A percentile compares a stretch with the other conserved stretches of the same genome.
Conservation (phyloP, 1,140 invertebrate species). For the Zaprionus tsacasi region DNA sequence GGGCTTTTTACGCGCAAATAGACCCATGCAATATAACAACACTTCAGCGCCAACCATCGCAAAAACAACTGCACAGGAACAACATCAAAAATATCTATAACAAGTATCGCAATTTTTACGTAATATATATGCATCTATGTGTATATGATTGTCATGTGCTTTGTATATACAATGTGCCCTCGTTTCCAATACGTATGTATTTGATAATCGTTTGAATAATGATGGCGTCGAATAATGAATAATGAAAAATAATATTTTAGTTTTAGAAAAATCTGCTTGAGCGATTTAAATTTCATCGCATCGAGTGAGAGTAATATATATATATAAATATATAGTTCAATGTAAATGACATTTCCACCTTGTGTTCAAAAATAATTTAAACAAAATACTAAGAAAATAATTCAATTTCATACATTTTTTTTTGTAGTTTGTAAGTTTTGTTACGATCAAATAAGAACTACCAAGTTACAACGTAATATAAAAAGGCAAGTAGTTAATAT, state of each 20-base stretch:
- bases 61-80: not conserved
- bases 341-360: not conserved
- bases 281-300: not conserved
- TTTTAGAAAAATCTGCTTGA: not conserved
- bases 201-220: too few relatives aligned
- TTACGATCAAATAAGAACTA: not conserved
- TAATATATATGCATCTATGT: constrained; percentile 22
- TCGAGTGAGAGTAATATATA: not conserved
- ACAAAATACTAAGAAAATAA: not conserved
- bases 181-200: not conserved
- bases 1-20: constrained; percentile 8
- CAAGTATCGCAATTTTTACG: not conserved
- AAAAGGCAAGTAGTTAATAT: not conserved
- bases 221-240: too few relatives aligned
- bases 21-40: not conserved
- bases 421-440: not conserved
- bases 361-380: not conserved
- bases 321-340: not conserved
- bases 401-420: not conserved
- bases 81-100: not conserved
- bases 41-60: too few relatives aligned
- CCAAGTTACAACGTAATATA: not conserved
- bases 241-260: not conserved
- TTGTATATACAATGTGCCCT: constrained; percentile 25
- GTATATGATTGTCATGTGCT: constrained; percentile 8